Conservation (phyloP, 2,888 invertebrate species). For the Netelia inedita region DNA sequence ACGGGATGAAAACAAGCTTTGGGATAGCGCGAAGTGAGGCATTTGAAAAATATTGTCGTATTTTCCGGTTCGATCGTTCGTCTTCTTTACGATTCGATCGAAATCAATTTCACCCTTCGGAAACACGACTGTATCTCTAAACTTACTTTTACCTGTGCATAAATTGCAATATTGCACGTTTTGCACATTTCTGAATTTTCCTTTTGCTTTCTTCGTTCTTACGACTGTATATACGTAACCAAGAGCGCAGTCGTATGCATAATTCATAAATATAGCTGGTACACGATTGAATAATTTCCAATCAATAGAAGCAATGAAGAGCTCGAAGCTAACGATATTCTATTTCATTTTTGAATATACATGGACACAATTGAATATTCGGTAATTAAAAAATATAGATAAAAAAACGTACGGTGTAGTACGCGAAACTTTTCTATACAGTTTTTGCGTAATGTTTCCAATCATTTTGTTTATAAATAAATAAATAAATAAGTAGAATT, state of each 20-base stretch:
- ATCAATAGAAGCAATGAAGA: not conserved
- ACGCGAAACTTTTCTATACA: no score
- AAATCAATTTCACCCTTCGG: not conserved
- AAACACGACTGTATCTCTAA: not conserved
- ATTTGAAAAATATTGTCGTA: not conserved
- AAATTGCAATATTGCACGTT: no score
- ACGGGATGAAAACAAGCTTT: not conserved
- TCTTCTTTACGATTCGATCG: not conserved
- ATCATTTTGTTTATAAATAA: not conserved
- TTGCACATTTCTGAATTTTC: not conserved
- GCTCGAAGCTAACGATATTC: conserved; percentile 6
- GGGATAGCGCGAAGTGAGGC: not conserved
- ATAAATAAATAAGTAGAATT: not conserved
- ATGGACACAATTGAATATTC: not conserved
- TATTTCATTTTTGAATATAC: conserved; percentile 18
- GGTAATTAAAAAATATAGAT: not conserved
- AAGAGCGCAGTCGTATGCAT: not conserved
- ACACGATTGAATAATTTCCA: conserved; percentile 6
- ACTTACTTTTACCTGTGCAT: no score
- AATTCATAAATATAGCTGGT: not conserved
- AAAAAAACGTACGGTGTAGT: not conserved
- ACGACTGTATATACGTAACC: not conserved
- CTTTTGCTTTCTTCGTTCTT: not conserved
- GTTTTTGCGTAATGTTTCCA: no score
- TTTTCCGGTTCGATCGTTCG: not conserved